phyloP scores from a whole-genome alignment of 1,140 invertebrate genomes.

The Microplitis demolitor region DNA sequence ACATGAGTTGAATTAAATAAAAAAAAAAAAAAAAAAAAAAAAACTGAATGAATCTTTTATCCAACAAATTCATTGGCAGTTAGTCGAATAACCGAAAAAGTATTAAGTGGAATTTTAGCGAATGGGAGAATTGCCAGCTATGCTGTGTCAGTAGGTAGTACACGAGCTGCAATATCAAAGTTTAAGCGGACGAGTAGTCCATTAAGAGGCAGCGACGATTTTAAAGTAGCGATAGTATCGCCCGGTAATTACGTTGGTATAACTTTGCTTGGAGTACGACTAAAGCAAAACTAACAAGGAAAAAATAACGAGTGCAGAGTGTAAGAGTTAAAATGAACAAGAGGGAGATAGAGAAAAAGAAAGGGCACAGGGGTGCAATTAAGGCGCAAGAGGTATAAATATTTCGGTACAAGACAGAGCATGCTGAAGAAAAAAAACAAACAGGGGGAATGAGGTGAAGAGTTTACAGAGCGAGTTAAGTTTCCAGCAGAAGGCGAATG shows the following conservation, averaged over 20 bases:
- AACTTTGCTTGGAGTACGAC: slow-evolving; percentile 4
- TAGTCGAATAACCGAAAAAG: neutral
- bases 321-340: neutral
- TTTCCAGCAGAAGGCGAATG: slow-evolving; percentile 39
- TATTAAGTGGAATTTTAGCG: neutral
- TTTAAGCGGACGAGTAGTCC: slow-evolving; percentile 29
- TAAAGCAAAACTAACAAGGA: no score
- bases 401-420: slow-evolving; percentile 22
- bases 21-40: neutral
- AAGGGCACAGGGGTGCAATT: slow-evolving; percentile 21
- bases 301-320: no score
- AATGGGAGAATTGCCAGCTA: neutral
- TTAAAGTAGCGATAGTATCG: slow-evolving; percentile 32
- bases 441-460: neutral
- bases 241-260: slow-evolving; percentile 28
- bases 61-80: neutral
- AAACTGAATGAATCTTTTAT: neutral
- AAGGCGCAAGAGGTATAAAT: slow-evolving; percentile 27
- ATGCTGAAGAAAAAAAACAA: neutral
- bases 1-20: neutral
- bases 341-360: neutral
- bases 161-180: slow-evolving; percentile 3
- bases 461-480: slow-evolving; percentile 44
- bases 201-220: slow-evolving; percentile 30
- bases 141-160: neutral